A percentile compares a stretch with the other conserved stretches of the same genome.
These are phyloP conservation scores for Echinometra lucunter DNA, from an alignment of 53 echinoderm and acorn worm genomes.

Conservation along the genomic window DNA sequence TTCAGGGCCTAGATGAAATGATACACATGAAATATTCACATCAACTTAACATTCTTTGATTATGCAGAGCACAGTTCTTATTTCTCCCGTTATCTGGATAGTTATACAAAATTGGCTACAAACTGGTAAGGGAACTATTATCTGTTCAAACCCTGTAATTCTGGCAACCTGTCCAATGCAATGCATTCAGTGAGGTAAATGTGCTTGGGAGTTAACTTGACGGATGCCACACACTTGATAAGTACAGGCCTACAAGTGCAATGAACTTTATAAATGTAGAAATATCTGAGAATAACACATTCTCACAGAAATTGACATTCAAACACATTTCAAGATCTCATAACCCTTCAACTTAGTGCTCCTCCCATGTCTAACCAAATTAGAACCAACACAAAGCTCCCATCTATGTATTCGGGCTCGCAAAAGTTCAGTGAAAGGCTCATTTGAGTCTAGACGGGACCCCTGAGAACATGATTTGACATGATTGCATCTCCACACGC, in stretches of 20 bases:
- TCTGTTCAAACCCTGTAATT: not conserved
- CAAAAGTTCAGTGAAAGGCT: not conserved
- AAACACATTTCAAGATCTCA: not conserved
- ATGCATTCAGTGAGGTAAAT: not conserved
- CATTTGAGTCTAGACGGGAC: constrained; percentile 23
- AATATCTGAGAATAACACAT: not conserved
- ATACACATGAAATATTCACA: too few species aligned
- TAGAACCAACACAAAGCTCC: constrained; percentile 36
- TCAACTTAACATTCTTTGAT: not conserved
- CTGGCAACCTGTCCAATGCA: not conserved
- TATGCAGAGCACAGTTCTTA: not conserved
- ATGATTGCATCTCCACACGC: constrained; percentile 45
- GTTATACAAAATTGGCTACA: not conserved
- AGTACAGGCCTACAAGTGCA: not conserved
- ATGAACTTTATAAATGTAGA: not conserved
- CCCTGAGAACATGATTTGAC: constrained; percentile 23
- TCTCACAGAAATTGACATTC: not conserved
- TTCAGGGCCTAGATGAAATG: too few species aligned
- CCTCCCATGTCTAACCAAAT: constrained; percentile 25
- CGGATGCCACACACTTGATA: not conserved
- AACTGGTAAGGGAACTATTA: not conserved
- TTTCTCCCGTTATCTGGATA: not conserved
- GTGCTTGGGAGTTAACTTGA: not conserved
- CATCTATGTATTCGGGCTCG: not conserved
- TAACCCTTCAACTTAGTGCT: not conserved